Evolutionary conservation across 2,797 vertebrate species (phyloP).

Genomic region (Luscinia megarhynchos): DNA sequence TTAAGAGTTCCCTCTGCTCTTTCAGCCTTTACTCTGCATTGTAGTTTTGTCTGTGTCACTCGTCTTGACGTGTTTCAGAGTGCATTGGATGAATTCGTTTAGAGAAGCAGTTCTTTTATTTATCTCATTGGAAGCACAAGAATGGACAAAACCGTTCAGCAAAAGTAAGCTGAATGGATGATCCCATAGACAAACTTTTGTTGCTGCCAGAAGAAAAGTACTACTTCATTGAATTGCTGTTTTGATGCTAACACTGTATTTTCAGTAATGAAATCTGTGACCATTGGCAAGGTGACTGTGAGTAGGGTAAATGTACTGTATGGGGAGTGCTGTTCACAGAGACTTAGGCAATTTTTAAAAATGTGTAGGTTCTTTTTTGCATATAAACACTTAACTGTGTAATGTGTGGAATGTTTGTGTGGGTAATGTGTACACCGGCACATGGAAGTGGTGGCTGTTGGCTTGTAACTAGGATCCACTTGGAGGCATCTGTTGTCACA

Average conservation of each 20-base stretch:
- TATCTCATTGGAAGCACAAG: background rate
- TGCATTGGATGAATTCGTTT: background rate
- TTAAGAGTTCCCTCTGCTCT: background rate
- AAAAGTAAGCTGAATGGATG: background rate
- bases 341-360: too few relatives aligned
- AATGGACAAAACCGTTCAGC: background rate
- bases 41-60: background rate
- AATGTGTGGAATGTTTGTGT: background rate
- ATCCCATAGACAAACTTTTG: background rate
- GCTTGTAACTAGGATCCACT: background rate
- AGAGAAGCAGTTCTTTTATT: background rate
- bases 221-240: background rate
- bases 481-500: background rate
- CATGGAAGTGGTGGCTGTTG: background rate
- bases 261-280: background rate
- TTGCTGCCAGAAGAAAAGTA: background rate
- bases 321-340: background rate
- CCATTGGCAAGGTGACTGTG: background rate
- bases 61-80: background rate
- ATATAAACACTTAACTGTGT: background rate
- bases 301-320: background rate
- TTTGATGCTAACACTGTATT: background rate
- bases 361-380: background rate
- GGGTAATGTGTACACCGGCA: background rate
- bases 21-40: background rate